Conservation (phyloP, 2,797 vertebrate species). For the Acanthurus leucopareius region DNA sequence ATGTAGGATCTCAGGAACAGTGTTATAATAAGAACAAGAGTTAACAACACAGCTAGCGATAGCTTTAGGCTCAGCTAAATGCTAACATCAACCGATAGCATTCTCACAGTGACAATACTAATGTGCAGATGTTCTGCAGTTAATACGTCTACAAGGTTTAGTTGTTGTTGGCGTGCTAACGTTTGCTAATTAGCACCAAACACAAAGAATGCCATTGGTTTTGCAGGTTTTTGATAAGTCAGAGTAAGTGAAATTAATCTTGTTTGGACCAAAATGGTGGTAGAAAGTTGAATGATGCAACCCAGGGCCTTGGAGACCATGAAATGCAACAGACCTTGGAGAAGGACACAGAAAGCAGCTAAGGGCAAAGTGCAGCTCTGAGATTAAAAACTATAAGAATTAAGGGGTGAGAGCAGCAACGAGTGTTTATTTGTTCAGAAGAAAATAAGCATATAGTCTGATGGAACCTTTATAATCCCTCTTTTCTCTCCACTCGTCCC, state of each 20-base stretch:
- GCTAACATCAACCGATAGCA: not conserved
- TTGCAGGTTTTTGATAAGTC: not conserved
- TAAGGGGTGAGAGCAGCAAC: constrained; percentile 45
- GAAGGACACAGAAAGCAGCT: constrained; percentile 24
- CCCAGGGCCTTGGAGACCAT: not conserved
- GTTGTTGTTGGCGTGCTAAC: not conserved
- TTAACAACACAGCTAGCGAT: not conserved
- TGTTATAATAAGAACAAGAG: constrained; percentile 1
- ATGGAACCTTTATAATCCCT: constrained; percentile 47
- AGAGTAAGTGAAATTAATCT: not conserved
- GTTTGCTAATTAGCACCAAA: not conserved
- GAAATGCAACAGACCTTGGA: not conserved
- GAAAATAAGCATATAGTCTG: constrained; percentile 64
- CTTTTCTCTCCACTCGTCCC: constrained; percentile 47
- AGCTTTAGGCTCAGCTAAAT: not conserved
- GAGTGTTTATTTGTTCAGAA: constrained; percentile 67
- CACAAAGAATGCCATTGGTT: not conserved
- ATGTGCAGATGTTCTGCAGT: not conserved
- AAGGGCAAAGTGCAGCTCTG: constrained; percentile 32
- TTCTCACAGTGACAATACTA: not conserved
- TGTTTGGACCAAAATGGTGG: not conserved
- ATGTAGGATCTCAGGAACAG: not conserved
- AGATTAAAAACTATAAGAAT: constrained; percentile 59
- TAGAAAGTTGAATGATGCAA: constrained; percentile 9
- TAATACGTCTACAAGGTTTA: not conserved